These are phyloP conservation scores for Leptosomus discolor DNA, from an alignment of 2,113 vertebrate species.

Conservation along the genomic window DNA sequence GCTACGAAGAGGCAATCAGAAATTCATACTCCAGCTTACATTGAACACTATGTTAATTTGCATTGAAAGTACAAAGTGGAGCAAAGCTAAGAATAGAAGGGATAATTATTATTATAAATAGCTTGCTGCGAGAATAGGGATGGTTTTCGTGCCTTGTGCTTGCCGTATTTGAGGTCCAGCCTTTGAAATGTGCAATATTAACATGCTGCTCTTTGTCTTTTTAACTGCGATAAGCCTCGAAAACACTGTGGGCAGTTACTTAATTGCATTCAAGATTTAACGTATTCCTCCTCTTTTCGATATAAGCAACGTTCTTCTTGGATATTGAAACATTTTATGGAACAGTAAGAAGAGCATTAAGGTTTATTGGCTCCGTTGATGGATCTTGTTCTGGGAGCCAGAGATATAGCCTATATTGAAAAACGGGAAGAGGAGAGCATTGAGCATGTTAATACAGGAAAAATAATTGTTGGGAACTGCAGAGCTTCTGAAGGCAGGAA, in stretches of 20 bases:
- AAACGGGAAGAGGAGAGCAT: background rate
- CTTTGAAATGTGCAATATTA: background rate
- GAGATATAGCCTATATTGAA: background rate
- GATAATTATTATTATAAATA: slow-evolving; percentile 57
- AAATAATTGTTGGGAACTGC: background rate
- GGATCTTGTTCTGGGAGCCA: background rate
- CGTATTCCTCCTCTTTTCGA: background rate
- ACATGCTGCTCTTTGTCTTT: background rate
- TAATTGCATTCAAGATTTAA: background rate
- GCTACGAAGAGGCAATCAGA: background rate
- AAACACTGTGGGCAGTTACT: background rate
- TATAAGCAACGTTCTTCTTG: background rate
- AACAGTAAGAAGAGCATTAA: no score
- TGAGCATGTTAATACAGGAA: background rate
- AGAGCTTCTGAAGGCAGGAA: background rate
- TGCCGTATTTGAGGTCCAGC: background rate
- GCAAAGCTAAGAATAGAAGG: slow-evolving; percentile 57
- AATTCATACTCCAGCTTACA: background rate
- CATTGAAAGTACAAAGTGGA: slow-evolving; percentile 36
- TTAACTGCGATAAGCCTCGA: fast-evolving
- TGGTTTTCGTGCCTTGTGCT: background rate
- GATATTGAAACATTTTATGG: background rate
- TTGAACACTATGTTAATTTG: slow-evolving; percentile 16
- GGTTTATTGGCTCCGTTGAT: fast-evolving
- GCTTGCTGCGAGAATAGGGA: background rate